Base-by-base conservation (phyloP, 2,888 invertebrate genomes). In the Conops quadrifasciatus region DNA sequence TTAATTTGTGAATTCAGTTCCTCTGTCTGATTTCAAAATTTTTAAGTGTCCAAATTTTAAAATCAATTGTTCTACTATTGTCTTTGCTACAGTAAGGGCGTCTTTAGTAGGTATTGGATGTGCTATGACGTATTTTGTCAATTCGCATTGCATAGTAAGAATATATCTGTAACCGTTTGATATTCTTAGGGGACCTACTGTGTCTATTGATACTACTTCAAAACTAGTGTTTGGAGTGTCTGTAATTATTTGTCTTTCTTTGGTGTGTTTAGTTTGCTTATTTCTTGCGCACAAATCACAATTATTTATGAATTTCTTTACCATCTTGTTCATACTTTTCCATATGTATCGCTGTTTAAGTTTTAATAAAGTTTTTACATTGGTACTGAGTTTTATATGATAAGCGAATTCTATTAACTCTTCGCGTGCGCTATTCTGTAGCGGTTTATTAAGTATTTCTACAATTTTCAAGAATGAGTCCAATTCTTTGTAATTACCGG, bases 311-410 rank as follows among this genome's bases (percentile, higher is more conserved):
- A 67, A 56, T 60, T 67, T 64, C 28, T 71, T 72, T 30, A 75
- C 67, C 72, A 75, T 71, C 56, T 72, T 70, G 9, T 45, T 65
- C 69, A 73, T 67, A 67, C 72, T 73, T 56, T 68, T 73, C 72
- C 71, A 73, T 45, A 36, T 36, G 9, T 36, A 73, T 60, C 53
- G 36, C 67, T 73, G 73, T 59, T 70, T 73, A n/a, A 71, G 53
- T 65, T 72, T 72, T n/a, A 28, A 13, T 2, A 64, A 45, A 0
- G 68, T 73, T 49, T 21, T 53, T 53, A 21, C 53, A 9, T 36
- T 36, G 9, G 36, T 7, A 9, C 9, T 36, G 5, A 36, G 36
- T 36, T 36, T 36, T 7, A 9, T 9, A 36, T 36, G 36, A 36
- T 36, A 36, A 36, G 9, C 36, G 36, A 36, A 36, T 36, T 36